These are phyloP conservation scores for Brachyhypopomus gauderio DNA, from an alignment of 2,113 vertebrate genomes.

Conservation along the genomic window DNA sequence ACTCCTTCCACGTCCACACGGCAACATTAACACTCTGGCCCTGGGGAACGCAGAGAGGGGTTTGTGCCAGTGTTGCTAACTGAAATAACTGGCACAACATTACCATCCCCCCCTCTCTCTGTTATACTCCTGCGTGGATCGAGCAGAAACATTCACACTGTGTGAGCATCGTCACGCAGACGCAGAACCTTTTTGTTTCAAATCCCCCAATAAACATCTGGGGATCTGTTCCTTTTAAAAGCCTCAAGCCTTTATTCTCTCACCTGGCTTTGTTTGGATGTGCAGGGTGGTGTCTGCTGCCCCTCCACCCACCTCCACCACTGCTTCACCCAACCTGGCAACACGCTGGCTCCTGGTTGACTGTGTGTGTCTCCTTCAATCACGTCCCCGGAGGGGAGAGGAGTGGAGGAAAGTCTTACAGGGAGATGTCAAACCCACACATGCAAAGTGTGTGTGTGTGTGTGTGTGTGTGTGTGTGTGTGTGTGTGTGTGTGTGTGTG, in stretches of 20 bases:
- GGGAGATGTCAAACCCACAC: background rate
- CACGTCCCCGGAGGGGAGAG: background rate
- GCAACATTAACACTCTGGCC: conserved; percentile 17
- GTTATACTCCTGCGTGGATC: background rate
- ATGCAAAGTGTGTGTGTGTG: background rate
- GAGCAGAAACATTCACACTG: background rate
- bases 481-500: background rate
- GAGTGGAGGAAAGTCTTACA: background rate
- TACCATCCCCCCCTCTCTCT: background rate
- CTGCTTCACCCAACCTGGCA: background rate
- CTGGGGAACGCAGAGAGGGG: background rate
- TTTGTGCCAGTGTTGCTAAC: conserved; percentile 37
- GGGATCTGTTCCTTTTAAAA: too few relatives aligned
- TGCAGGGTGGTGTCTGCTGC: too few relatives aligned
- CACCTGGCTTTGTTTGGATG: background rate
- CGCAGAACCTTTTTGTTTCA: background rate
- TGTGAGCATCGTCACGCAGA: conserved; percentile 9
- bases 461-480: background rate
- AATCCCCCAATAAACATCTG: too few relatives aligned
- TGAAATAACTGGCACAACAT: conserved; percentile 27
- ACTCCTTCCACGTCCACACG: background rate
- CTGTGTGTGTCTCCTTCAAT: background rate
- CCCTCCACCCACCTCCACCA: too few relatives aligned
- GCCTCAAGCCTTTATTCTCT: background rate
- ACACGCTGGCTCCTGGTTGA: background rate